These are phyloP conservation scores for Brachionus calyciflorus DNA, from an alignment of 1,140 invertebrate species.

Conservation along the genomic window DNA sequence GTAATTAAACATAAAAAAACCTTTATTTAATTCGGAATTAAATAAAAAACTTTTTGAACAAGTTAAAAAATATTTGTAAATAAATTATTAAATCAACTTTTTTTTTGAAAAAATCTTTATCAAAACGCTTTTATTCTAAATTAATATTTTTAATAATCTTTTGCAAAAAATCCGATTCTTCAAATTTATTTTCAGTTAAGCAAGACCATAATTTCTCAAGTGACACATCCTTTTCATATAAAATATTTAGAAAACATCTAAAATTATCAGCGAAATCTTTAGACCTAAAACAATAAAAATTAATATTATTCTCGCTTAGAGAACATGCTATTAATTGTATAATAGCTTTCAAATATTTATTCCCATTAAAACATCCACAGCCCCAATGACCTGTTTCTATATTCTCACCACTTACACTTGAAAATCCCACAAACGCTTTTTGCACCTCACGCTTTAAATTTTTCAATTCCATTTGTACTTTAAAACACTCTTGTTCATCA, in stretches of 20 bases:
- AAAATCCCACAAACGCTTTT: slow-evolving; percentile 15
- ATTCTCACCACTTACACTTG: background rate
- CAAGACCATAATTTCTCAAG: too few relatives aligned
- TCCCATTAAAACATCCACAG: slow-evolving; percentile 24
- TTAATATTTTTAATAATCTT: too few relatives aligned
- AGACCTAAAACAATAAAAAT: slow-evolving; percentile 14
- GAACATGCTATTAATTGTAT: slow-evolving; percentile 24
- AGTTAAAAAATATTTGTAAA: too few relatives aligned
- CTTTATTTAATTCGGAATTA: too few relatives aligned
- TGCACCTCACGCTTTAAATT: background rate
- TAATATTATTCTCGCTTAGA: background rate
- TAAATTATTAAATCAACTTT: background rate
- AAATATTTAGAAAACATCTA: background rate
- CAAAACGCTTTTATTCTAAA: too few relatives aligned
- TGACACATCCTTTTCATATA: background rate
- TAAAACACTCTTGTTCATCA: slow-evolving; percentile 6
- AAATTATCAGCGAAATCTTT: background rate
- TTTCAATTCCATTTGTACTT: background rate
- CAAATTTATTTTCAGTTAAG: too few relatives aligned
- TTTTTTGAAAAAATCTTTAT: too few relatives aligned
- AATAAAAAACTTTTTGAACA: too few relatives aligned
- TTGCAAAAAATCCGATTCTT: too few relatives aligned
- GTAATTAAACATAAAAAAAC: too few relatives aligned
- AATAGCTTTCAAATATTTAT: slow-evolving; percentile 34
- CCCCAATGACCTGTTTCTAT: slow-evolving; percentile 39